Evolutionary conservation across 2,113 vertebrate genomes (phyloP).

Genomic region (Cyprinus carpio): DNA sequence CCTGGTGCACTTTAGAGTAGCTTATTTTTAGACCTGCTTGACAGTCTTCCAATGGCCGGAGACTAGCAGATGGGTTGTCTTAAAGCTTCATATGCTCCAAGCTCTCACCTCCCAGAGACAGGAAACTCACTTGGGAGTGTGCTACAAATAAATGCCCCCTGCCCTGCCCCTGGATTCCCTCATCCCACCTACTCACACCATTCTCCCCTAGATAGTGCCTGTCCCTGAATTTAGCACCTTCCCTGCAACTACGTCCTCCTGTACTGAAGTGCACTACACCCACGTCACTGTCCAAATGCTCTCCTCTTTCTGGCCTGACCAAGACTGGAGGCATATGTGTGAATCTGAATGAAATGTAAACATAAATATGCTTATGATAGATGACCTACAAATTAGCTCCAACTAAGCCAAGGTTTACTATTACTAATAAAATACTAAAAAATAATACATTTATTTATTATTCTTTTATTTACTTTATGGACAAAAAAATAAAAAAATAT

Average conservation of each 20-base stretch:
- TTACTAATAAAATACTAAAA: too few relatives aligned
- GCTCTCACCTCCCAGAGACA: slow-evolving; percentile 92
- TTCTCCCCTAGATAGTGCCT: slow-evolving; percentile 51
- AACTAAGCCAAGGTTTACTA: too few relatives aligned
- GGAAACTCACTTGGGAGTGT: slow-evolving; percentile 90
- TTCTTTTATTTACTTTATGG: too few relatives aligned
- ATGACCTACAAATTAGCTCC: not conserved
- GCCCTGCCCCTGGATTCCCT: slow-evolving; percentile 55
- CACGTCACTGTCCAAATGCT: slow-evolving; percentile 37
- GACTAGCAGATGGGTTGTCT: slow-evolving; percentile 98
- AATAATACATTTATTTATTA: too few relatives aligned
- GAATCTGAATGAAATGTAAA: slow-evolving; percentile 16
- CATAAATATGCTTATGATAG: not conserved
- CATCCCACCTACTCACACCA: slow-evolving; percentile 55
- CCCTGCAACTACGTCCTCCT: slow-evolving; percentile 64
- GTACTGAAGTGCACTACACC: slow-evolving; percentile 38
- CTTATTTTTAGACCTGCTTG: slow-evolving; percentile 93
- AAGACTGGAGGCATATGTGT: slow-evolving; percentile 6
- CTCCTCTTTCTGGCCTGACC: slow-evolving; percentile 30
- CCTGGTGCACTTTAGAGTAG: slow-evolving; percentile 82
- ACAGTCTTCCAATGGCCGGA: slow-evolving; percentile 92
- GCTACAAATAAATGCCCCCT: slow-evolving; percentile 82
- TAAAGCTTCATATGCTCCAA: slow-evolving; percentile 94
- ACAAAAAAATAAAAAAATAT: not conserved
- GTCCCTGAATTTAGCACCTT: slow-evolving; percentile 50